These are phyloP conservation scores for Rhogogaster chlorosoma DNA, from an alignment of 2,888 invertebrate genomes.

Conservation along the genomic window DNA sequence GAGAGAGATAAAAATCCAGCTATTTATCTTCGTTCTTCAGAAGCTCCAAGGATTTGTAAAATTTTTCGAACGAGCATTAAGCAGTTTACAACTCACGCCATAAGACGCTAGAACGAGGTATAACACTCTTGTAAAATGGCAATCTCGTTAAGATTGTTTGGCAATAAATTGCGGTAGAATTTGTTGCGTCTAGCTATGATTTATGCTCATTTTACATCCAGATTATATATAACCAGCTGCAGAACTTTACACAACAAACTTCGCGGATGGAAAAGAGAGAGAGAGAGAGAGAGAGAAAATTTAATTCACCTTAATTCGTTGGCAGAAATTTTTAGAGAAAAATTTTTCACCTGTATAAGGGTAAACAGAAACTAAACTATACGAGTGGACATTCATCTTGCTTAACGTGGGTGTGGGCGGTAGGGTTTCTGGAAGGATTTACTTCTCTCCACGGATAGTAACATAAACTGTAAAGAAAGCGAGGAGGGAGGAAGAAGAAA, in stretches of 20 bases:
- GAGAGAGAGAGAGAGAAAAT: not conserved
- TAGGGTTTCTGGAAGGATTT: not conserved
- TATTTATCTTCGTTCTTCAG: not conserved
- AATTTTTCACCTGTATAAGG: not conserved
- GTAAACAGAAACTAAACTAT: not conserved
- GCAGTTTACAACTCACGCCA: not conserved
- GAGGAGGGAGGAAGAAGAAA: not conserved
- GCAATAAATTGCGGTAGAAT: slow-evolving; percentile 6
- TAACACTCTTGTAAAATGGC: not conserved
- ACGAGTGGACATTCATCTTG: slow-evolving; percentile 21
- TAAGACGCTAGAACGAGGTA: not conserved
- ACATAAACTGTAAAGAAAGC: not conserved
- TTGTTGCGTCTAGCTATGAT: slow-evolving; percentile 16
- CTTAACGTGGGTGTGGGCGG: no score
- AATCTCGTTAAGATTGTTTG: not conserved
- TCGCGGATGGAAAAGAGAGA: not conserved
- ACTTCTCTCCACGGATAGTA: not conserved
- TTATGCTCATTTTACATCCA: not conserved
- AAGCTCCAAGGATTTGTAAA: not conserved
- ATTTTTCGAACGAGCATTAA: not conserved
- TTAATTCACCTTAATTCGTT: not conserved
- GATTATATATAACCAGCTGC: not conserved
- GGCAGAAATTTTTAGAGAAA: not conserved
- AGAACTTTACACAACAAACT: not conserved
- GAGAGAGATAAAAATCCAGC: not conserved